These are phyloP conservation scores for Pogonomyrmex barbatus DNA, from an alignment of 1,140 invertebrate genomes.

Conservation along the genomic window DNA sequence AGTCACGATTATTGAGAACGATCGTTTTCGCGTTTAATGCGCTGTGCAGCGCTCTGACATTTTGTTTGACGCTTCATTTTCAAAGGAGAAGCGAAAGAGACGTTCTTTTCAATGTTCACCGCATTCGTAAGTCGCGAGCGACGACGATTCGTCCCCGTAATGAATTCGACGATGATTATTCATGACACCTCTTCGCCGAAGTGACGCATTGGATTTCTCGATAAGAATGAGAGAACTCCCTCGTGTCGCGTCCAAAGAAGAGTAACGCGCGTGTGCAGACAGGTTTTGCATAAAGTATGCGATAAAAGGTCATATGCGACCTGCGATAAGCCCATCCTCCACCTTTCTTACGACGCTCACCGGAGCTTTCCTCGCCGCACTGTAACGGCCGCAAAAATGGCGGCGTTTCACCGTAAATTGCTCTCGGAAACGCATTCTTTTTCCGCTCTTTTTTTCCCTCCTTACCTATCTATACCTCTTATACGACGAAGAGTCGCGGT, in stretches of 20 bases:
- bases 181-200: slow-evolving; percentile 12
- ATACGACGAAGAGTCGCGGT: background rate
- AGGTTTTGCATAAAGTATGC: slow-evolving; percentile 60
- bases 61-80: background rate
- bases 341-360: slow-evolving; percentile 22
- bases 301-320: slow-evolving; percentile 42
- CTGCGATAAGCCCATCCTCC: slow-evolving; percentile 28
- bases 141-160: background rate
- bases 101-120: background rate
- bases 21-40: slow-evolving; percentile 13
- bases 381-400: slow-evolving; percentile 26
- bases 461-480: background rate
- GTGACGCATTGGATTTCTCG: background rate
- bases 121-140: background rate
- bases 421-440: slow-evolving; percentile 23
- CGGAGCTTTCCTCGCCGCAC: slow-evolving; percentile 3
- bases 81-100: background rate
- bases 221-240: background rate
- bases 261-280: slow-evolving; percentile 1
- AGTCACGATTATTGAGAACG: background rate
- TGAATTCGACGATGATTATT: slow-evolving; percentile 46
- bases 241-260: background rate
- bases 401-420: slow-evolving; percentile 24
- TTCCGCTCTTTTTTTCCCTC: background rate
- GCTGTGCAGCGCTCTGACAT: background rate